phyloP scores from a whole-genome alignment of 2,888 invertebrate species.

The Podotricha telesiphe region DNA sequence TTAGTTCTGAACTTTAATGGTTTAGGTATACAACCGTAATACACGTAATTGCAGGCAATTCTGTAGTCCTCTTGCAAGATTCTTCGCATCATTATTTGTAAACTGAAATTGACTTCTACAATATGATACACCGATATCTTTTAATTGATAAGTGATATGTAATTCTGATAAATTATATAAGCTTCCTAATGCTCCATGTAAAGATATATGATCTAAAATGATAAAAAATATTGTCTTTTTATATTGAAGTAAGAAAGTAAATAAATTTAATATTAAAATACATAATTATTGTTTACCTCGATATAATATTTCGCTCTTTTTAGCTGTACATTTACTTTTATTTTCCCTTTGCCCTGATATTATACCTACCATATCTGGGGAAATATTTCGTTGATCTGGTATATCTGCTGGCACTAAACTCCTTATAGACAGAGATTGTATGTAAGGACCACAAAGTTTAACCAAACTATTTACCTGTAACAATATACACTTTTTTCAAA shows the following conservation, averaged over 20 bases:
- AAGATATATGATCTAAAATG: slow-evolving; percentile 76
- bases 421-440: slow-evolving; percentile 67
- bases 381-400: slow-evolving; percentile 69
- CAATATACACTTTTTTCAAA: slow-evolving; percentile 18
- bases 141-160: slow-evolving; percentile 72
- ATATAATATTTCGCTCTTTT: slow-evolving; percentile 55
- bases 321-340: slow-evolving; percentile 52
- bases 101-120: slow-evolving; percentile 78
- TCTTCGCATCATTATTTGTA: slow-evolving; percentile 77
- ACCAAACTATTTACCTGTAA: slow-evolving; percentile 68
- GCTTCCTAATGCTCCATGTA: slow-evolving; percentile 77
- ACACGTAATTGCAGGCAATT: slow-evolving; percentile 66
- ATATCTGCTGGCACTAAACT: slow-evolving; percentile 75
- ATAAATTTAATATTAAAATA: not conserved
- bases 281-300: slow-evolving; percentile 56
- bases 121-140: slow-evolving; percentile 66
- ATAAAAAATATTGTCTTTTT: not conserved
- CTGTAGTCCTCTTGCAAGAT: slow-evolving; percentile 71
- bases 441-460: slow-evolving; percentile 73
- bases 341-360: slow-evolving; percentile 65
- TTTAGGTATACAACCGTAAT: slow-evolving; percentile 71
- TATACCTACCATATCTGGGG: slow-evolving; percentile 75
- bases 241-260: not conserved
- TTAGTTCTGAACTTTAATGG: not conserved
- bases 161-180: slow-evolving; percentile 70